Conservation (phyloP, 1,140 invertebrate species). For the Eurytemora carolleeae region DNA sequence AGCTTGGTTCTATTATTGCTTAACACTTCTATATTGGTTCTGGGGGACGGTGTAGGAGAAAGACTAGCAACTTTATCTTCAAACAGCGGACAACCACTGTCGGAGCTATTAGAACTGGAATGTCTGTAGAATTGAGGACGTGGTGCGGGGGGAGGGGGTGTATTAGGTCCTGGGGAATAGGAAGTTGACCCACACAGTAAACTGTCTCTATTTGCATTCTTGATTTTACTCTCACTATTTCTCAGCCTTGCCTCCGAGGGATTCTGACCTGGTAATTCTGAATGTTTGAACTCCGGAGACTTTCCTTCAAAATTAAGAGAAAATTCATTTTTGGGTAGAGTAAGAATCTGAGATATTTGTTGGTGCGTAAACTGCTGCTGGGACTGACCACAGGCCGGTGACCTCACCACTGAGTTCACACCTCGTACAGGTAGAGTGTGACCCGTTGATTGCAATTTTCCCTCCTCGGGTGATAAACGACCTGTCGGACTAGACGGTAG, state of each 20-base stretch:
- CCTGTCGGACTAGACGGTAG: background rate
- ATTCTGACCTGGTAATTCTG: background rate
- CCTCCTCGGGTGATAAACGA: too few species aligned
- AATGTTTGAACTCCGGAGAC: background rate
- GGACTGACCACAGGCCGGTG: background rate
- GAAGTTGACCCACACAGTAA: too few species aligned
- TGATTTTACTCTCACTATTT: background rate
- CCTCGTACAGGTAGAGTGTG: too few species aligned
- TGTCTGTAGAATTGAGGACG: background rate
- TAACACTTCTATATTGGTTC: background rate
- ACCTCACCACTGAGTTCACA: background rate
- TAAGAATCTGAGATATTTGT: background rate
- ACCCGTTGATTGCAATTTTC: too few species aligned
- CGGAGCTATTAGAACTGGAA: background rate
- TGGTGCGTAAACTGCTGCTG: background rate
- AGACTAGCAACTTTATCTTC: background rate
- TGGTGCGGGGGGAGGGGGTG: background rate
- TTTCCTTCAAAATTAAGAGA: background rate
- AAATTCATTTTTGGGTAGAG: background rate
- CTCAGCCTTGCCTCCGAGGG: background rate
- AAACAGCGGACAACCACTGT: background rate
- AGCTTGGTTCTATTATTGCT: background rate
- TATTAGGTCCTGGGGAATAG: background rate
- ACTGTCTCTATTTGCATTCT: background rate
- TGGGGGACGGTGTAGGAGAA: background rate